Evolutionary conservation across 2,113 vertebrate genomes (phyloP).

Genomic region (Orycteropus afer): DNA sequence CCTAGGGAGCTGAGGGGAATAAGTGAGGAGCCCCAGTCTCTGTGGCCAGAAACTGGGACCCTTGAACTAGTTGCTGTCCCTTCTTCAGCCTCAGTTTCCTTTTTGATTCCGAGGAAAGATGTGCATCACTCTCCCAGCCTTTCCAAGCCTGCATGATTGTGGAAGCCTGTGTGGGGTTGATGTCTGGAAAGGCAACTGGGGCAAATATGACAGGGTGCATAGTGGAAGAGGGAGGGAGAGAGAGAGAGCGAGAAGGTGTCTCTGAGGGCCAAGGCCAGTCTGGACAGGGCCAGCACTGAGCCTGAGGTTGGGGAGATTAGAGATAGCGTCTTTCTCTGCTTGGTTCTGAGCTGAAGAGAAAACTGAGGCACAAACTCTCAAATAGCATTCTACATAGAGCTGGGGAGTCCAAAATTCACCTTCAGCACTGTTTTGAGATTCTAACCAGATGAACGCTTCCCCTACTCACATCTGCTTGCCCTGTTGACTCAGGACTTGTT

Average conservation of each 20-base stretch:
- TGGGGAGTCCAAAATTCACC: not conserved
- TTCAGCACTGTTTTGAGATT: not conserved
- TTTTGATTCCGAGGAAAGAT: not conserved
- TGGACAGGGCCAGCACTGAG: not conserved
- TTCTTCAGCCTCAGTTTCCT: constrained; percentile 52
- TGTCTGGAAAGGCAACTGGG: not conserved
- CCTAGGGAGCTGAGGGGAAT: not conserved
- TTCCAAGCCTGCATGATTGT: not conserved
- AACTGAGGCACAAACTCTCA: not conserved
- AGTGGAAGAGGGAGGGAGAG: not conserved
- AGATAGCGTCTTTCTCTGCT: constrained; percentile 23
- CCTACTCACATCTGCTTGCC: not conserved
- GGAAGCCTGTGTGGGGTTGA: not conserved
- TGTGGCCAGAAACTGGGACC: not conserved
- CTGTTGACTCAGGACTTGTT: not conserved
- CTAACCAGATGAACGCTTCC: not conserved
- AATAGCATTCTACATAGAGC: not conserved
- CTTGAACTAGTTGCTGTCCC: constrained; percentile 21
- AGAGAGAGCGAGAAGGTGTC: not conserved
- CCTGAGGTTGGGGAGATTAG: not conserved
- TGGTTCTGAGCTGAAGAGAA: not conserved
- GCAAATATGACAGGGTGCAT: not conserved
- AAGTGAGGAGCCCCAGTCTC: not conserved
- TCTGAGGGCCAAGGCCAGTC: not conserved
- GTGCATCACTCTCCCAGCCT: not conserved